phyloP scores from a whole-genome alignment of 2,113 vertebrate genomes.

The Pteronura brasiliensis region DNA sequence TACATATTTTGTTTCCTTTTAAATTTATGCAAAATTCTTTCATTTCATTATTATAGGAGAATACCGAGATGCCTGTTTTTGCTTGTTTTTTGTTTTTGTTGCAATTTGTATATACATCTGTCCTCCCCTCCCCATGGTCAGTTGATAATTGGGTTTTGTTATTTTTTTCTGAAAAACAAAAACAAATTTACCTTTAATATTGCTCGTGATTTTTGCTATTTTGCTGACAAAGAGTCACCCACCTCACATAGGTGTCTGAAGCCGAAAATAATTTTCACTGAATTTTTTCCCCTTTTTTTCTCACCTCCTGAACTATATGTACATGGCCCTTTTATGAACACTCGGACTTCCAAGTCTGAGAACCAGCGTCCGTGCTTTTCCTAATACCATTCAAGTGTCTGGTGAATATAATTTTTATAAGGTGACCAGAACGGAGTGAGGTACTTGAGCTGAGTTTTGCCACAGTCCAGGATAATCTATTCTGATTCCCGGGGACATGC shows the following conservation, averaged over 20 bases:
- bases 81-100: not conserved
- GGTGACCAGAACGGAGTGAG: conserved; percentile 44
- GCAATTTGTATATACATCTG: not conserved
- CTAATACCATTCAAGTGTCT: conserved; percentile 74
- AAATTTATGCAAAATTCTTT: not conserved
- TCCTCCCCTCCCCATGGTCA: not conserved
- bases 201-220: conserved; percentile 43
- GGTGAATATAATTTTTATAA: conserved; percentile 77
- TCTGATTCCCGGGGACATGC: conserved; percentile 60
- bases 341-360: conserved; percentile 59
- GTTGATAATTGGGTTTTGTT: not conserved
- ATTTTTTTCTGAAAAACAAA: not conserved
- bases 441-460: conserved; percentile 67
- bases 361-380: conserved; percentile 57
- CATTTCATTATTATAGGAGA: not conserved
- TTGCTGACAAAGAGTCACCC: not conserved
- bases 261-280: conserved; percentile 52
- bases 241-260: not conserved
- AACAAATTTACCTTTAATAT: not conserved
- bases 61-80: not conserved
- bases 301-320: conserved; percentile 37
- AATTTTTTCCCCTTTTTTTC: conserved; percentile 43
- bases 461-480: conserved; percentile 54
- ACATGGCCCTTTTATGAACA: conserved; percentile 64
- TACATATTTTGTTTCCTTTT: not conserved